Conservation (phyloP, 2,888 invertebrate species). For the Conchocele bisecta region DNA sequence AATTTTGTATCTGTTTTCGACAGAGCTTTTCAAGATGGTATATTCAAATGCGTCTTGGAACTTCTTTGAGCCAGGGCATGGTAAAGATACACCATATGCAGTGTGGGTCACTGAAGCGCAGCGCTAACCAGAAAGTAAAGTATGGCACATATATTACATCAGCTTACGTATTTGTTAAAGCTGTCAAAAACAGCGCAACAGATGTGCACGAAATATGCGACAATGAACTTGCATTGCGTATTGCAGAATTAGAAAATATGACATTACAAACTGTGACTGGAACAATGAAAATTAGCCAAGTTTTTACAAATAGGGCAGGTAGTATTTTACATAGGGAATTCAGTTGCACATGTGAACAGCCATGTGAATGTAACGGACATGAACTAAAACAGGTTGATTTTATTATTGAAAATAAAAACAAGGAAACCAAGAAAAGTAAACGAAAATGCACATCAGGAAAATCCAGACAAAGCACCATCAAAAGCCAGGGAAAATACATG, state of each 20-base stretch:
- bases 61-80: conserved; percentile 78
- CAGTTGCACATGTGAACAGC: conserved; percentile 44
- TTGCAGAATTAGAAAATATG: conserved; percentile 12
- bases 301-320: conserved; percentile 9
- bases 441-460: too few relatives aligned
- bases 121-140: conserved; percentile 52
- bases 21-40: conserved; percentile 26
- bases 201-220: background rate
- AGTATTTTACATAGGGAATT: conserved; percentile 30
- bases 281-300: conserved; percentile 50
- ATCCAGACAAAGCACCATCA: too few relatives aligned
- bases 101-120: conserved; percentile 73
- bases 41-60: conserved; percentile 70
- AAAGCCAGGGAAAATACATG: too few relatives aligned
- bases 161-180: conserved; percentile 1
- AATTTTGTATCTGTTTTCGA: conserved; percentile 78
- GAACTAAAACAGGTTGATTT: background rate
- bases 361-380: conserved; percentile 13
- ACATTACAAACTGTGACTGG: conserved; percentile 29
- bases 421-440: too few relatives aligned
- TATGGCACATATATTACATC: conserved; percentile 40
- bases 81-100: conserved; percentile 79
- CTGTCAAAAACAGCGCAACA: conserved; percentile 4
- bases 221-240: too few relatives aligned
- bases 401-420: too few relatives aligned